Evolutionary conservation across 2,797 vertebrate species (phyloP).

Genomic region (Anableps anableps): DNA sequence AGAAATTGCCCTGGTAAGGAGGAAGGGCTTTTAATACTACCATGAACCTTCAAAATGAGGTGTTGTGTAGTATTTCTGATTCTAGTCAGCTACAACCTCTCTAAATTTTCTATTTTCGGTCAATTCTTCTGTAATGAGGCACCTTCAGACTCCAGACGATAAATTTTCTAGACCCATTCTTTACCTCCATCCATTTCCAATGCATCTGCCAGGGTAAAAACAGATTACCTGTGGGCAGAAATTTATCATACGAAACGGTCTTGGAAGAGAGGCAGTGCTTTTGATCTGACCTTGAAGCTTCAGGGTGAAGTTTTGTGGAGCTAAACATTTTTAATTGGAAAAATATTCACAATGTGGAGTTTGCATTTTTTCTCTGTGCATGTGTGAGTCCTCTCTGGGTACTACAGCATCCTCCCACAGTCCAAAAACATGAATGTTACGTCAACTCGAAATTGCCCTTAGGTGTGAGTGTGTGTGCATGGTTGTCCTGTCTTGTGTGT

Average conservation of each 20-base stretch:
- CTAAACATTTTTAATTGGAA: neutral
- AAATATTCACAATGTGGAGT: neutral
- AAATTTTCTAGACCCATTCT: neutral
- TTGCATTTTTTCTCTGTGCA: neutral
- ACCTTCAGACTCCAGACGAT: neutral
- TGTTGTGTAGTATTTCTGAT: neutral
- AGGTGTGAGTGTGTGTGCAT: neutral
- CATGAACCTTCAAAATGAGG: too few relatives aligned
- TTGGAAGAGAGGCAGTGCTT: neutral
- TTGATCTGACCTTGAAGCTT: neutral
- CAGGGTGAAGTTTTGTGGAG: neutral
- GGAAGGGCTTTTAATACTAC: too few relatives aligned
- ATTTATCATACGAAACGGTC: neutral
- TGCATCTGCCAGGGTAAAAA: neutral
- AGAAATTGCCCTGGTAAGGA: too few relatives aligned
- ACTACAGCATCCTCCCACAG: neutral
- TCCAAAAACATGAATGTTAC: too few relatives aligned
- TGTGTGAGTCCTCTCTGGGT: neutral
- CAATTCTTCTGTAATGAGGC: neutral
- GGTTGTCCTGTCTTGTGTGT: too few relatives aligned
- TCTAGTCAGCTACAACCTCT: neutral
- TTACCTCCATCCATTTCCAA: neutral
- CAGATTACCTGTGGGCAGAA: neutral
- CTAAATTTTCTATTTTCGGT: neutral
- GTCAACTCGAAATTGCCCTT: neutral